Evolutionary conservation across 2,888 invertebrate species (phyloP), one percentile per base, ranked within the genome.

Genomic region (Dryadula phaetusa): DNA sequence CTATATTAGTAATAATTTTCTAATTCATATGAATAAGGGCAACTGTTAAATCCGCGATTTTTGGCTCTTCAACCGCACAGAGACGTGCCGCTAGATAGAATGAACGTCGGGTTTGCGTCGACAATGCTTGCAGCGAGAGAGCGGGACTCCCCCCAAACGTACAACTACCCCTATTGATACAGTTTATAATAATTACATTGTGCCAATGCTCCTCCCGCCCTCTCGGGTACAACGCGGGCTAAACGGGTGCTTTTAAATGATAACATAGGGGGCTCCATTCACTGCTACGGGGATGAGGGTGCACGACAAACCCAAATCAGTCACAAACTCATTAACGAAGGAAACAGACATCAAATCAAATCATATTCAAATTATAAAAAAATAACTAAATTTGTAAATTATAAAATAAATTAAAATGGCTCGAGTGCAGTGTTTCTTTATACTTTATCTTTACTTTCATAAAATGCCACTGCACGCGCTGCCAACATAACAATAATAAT

Each of bases 231-330:
- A 62, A 67, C 22, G 47, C 64, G 52, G 67, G 62, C 73, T 65
- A 69, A 66, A 69, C 60, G 49, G 64, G 69, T 69, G 67, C 69
- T 61, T 49, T 68, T 60, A 67, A 66, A 72, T 56, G 65, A 65
- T 34, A 65, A 54, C 67, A 62, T 54, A 61, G 63, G 58, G 70
- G 67, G 66, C 65, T 69, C 74, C 74, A 74, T 73, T 74, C 77
- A 67, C 76, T 79, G 79, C 75, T 72, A 71, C 72, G 65, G 74
- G 82, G 82, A 77, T 81, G 84, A 77, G 78, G 81, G 85, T 85
- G 87, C 87, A 82, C 79, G 81, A 84, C 85, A 81, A 86, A 84
- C 83, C 85, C 84, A 84, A 83, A 76, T 65, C 56, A 64, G 70
- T 69, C 70, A 73, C 74, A 74, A 74, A 71, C 69, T 78, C 77